phyloP scores from a whole-genome alignment of 2,888 invertebrate genomes.

The Seira ritae region DNA sequence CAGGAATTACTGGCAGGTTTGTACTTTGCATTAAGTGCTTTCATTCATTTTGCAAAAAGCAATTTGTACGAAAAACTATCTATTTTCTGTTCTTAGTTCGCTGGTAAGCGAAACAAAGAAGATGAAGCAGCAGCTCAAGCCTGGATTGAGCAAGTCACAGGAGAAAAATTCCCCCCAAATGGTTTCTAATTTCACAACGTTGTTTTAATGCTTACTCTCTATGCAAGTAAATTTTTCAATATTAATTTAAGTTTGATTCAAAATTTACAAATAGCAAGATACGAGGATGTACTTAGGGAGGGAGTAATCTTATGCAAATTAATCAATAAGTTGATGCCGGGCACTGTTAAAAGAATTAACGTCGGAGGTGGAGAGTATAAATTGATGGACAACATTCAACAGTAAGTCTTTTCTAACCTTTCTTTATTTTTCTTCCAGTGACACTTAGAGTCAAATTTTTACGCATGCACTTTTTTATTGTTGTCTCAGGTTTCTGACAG shows the following conservation, averaged over 20 bases:
- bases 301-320: conserved; percentile 91
- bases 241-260: not conserved
- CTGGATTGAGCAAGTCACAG: conserved; percentile 90
- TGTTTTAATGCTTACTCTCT: no score
- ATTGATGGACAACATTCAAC: conserved; percentile 96
- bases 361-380: conserved; percentile 93
- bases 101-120: conserved; percentile 87
- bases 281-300: conserved; percentile 88
- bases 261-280: conserved; percentile 75
- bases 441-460: not conserved
- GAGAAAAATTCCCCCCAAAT: conserved; percentile 84
- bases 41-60: no score
- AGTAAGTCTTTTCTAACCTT: conserved; percentile 79
- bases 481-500: conserved; percentile 85
- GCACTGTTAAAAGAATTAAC: conserved; percentile 89
- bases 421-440: conserved; percentile 13
- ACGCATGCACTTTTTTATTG: not conserved
- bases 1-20: conserved; percentile 38
- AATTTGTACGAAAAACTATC: no score
- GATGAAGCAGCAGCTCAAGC: conserved; percentile 88
- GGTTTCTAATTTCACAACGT: conserved; percentile 36
- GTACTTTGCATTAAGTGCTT: not conserved
- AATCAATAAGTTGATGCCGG: conserved; percentile 92
- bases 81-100: conserved; percentile 81
- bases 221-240: not conserved